Base-by-base conservation (phyloP, 1,140 invertebrate species). In the Drosophila athabasca region DNA sequence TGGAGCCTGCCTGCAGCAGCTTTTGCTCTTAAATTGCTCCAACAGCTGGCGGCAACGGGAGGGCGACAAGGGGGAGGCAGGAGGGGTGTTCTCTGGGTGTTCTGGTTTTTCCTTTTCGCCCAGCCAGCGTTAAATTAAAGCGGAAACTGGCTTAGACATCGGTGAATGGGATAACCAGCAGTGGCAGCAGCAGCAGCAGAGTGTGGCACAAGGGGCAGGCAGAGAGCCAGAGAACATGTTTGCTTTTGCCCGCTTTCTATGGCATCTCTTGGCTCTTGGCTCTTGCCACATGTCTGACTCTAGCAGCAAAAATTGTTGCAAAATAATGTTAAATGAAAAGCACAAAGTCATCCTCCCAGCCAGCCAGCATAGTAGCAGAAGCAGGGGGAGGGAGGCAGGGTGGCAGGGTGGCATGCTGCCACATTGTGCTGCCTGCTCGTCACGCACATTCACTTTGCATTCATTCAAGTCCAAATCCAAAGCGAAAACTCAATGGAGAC, bases 251-350 rank as follows among this genome's bases (percentile, higher is more conserved):
- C 68, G 77, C 81, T 84, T 85, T 84, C 80, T 84, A 80, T 79
- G 72, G 48, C 62, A 62, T 65, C 59, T 65, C 24, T 31, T 48
- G 19, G 26, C 24, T 66, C 39, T 52, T 26, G 24, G 26, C 24
- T 66, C 39, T 52, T 26, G 24, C 45, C 79, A 75, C 41, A 84
- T 83, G 70, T 57, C 64, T 67, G 73, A 62, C 35, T 50, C 44
- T 26, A 19, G 26, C 13, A 9, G 59, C 43, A 45, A 54, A 81
- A 85, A 82, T 68, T 88, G 70, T 85, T 85, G 82, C 82, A 78
- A 70, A 89, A 89, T 89, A 84, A 90, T 85, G 81, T 75, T 85
- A 80, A 85, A 85, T 85, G 85, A 90, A 90, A 90, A 89, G 80
- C 85, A 80, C 74, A 81, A 73, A 90, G 85, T 90, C 85, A 90